phyloP scores from a whole-genome alignment of 1,140 invertebrate genomes.

The Diabrotica undecimpunctata region DNA sequence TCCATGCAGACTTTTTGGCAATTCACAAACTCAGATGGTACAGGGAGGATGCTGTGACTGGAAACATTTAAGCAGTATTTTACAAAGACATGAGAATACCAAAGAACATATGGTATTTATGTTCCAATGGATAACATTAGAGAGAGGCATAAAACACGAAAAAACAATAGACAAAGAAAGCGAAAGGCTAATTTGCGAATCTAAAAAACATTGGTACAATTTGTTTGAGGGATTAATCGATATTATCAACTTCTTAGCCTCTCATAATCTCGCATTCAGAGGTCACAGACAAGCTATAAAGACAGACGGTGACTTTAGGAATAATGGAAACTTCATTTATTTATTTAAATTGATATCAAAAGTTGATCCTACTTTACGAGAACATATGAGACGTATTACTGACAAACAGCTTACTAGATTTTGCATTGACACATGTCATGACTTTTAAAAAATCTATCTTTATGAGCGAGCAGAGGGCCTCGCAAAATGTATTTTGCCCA shows the following conservation, averaged over 20 bases:
- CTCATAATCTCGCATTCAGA: slow-evolving; percentile 38
- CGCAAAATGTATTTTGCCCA: too few relatives aligned
- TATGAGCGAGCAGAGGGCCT: too few relatives aligned
- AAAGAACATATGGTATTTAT: slow-evolving; percentile 35
- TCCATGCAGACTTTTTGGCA: slow-evolving; percentile 38
- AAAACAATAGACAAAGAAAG: slow-evolving; percentile 39
- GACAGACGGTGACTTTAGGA: slow-evolving; percentile 28
- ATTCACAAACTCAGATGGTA: slow-evolving; percentile 40
- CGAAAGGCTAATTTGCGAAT: slow-evolving; percentile 33
- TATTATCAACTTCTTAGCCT: slow-evolving; percentile 40
- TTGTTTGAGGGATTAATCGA: too few relatives aligned
- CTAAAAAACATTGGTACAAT: too few relatives aligned
- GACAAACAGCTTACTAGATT: too few relatives aligned
- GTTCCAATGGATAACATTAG: slow-evolving; percentile 36
- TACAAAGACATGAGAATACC: slow-evolving; percentile 39
- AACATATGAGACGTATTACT: too few relatives aligned
- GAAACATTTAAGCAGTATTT: neutral
- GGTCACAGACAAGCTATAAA: slow-evolving; percentile 21
- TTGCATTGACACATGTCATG: too few relatives aligned
- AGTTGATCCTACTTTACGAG: slow-evolving; percentile 25
- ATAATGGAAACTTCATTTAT: slow-evolving; percentile 34
- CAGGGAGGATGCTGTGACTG: too few relatives aligned
- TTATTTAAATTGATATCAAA: slow-evolving; percentile 33
- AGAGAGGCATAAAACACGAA: slow-evolving; percentile 37
- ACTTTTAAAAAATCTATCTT: too few relatives aligned